A percentile compares a stretch with the other conserved stretches of the same genome.
These are phyloP conservation scores for Scartelaos histophorus DNA, from an alignment of 2,113 vertebrate genomes.

Conservation along the genomic window DNA sequence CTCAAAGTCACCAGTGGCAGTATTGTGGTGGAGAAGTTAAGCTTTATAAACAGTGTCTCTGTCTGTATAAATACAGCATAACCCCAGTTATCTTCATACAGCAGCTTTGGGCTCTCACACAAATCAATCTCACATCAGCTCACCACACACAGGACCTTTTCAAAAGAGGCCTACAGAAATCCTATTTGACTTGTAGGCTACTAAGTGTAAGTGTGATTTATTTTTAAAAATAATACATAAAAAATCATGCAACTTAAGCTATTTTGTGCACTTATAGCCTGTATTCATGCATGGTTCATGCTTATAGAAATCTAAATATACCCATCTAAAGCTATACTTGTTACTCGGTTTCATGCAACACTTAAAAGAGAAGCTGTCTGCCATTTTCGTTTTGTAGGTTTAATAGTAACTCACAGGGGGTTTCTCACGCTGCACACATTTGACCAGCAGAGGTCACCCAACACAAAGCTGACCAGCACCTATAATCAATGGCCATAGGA, in stretches of 20 bases:
- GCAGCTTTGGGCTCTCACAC: not conserved
- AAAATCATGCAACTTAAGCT: no score
- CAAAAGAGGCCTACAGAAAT: not conserved
- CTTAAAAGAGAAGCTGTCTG: no score
- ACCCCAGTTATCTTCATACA: not conserved
- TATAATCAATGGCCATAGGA: no score
- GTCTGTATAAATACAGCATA: not conserved
- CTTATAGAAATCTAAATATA: no score
- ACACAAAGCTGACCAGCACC: not conserved
- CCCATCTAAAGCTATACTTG: no score
- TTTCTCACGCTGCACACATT: not conserved
- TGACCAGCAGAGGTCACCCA: conserved; percentile 44
- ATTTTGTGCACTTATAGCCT: no score
- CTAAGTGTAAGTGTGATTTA: not conserved
- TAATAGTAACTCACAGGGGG: no score
- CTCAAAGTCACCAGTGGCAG: not conserved
- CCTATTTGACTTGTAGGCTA: not conserved
- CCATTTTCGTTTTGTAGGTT: no score
- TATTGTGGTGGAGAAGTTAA: not conserved
- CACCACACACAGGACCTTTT: not conserved
- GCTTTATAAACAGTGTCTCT: not conserved
- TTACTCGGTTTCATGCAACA: no score
- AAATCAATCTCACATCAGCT: not conserved
- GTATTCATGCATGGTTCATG: no score
- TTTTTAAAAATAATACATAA: not conserved